Base-by-base conservation (phyloP, 2,888 invertebrate species). In the Scotopteryx bipunctaria region DNA sequence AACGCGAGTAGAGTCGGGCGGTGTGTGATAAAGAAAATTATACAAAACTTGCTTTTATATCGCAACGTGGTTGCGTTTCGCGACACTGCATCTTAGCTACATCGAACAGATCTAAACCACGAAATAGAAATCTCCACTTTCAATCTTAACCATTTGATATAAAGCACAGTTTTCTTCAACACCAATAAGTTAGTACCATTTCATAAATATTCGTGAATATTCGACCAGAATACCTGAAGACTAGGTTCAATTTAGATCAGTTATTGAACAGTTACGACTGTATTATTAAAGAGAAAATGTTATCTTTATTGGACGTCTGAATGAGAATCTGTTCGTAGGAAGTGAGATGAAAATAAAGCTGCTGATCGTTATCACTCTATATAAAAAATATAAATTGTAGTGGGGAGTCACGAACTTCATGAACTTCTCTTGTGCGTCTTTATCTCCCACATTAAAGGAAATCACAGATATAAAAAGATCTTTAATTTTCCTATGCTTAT, bases 1-100 rank as follows among this genome's bases (percentile, higher is more conserved):
- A 80, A 61, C 86, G 76, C 83, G 69, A 69, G 69, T 69, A 69
- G 83, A 73, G 81, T 64, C 82, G 67, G 73, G 63, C 64, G 81
- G 78, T 84, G 72, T 87, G 80, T 89, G 88, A 85, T 86, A 87
- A 86, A 87, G 83, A 87, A 81, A 86, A 86, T 86, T 84, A 76
- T 79, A 85, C 82, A 81, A 85, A 84, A 87, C 83, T 87, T 84
- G 86, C 88, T 89, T 89, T 88, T 89, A 89, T 89, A 89, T 85
- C 73, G 76, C 88, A 86, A 89, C 89, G 87, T 88, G 86, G 76
- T 86, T 67, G 81, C 78, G 86, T 86, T 89, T 88, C 87, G 88
- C 88, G 89, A 89, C 84, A 83, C 78, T 81, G 85, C 82, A 76
- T 83, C 84, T 81, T 69, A 53, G 69, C 71, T 54, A 62, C 75